Percentiles rank a stretch among this genome's conserved stretches.
These are phyloP conservation scores for Dromaius novaehollandiae DNA, from an alignment of 2,113 vertebrate species.

Conservation along the genomic window DNA sequence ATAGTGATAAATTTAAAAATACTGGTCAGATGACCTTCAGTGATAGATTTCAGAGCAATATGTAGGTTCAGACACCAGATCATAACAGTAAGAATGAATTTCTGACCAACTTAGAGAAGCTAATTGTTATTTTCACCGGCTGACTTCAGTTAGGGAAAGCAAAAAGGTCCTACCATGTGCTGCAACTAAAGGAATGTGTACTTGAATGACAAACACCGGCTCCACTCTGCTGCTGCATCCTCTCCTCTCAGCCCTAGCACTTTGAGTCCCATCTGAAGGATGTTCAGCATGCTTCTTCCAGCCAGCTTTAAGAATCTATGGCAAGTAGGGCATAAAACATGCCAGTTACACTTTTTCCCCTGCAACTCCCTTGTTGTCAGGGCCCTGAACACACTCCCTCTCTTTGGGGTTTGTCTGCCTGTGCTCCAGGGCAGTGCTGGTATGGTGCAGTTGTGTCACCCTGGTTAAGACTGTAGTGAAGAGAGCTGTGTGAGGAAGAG, in stretches of 20 bases:
- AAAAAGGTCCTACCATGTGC: background rate
- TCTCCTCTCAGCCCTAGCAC: background rate
- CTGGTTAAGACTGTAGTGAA: background rate
- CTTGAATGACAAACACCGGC: background rate
- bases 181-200: background rate
- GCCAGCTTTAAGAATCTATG: background rate
- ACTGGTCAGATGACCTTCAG: background rate
- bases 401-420: background rate
- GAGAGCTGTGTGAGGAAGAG: background rate
- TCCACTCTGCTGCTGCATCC: background rate
- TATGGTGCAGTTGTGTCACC: background rate
- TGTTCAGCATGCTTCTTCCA: background rate
- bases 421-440: background rate
- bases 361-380: background rate
- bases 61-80: background rate
- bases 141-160: background rate
- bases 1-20: background rate
- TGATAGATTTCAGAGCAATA: background rate
- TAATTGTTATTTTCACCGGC: background rate
- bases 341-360: background rate
- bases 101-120: background rate
- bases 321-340: background rate
- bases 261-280: background rate
- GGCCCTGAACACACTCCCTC: background rate
- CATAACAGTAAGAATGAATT: background rate